Percentiles rank a stretch among this genome's conserved stretches.
These are phyloP conservation scores for Hipparchia sbordonii DNA, from an alignment of 2,888 invertebrate species.

Conservation along the genomic window DNA sequence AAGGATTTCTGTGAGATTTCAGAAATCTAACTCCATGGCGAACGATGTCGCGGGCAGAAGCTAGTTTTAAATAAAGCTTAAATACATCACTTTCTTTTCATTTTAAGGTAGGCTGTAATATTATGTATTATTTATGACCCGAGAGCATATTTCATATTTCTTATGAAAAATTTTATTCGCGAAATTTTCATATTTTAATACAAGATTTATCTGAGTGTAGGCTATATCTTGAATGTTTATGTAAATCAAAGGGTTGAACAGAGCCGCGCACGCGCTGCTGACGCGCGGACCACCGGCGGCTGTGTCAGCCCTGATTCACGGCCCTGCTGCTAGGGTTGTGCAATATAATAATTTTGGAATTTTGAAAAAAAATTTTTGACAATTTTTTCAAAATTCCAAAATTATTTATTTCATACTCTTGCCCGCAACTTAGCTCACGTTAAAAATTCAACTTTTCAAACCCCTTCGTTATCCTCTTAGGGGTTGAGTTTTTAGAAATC, in stretches of 20 bases:
- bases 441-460: no score
- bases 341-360: not conserved
- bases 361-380: no score
- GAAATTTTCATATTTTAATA: slow-evolving; percentile 23
- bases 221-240: slow-evolving; percentile 51
- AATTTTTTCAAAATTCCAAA: no score
- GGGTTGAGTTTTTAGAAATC: no score
- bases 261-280: slow-evolving; percentile 71
- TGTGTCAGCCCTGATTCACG: slow-evolving; percentile 80
- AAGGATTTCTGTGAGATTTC: no score
- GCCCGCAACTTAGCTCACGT: no score
- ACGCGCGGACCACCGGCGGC: slow-evolving; percentile 77
- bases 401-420: no score
- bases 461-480: no score
- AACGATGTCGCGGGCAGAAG: no score
- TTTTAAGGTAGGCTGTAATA: not conserved
- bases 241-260: slow-evolving; percentile 74
- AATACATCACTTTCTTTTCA: not conserved
- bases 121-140: slow-evolving; percentile 2
- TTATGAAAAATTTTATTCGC: slow-evolving; percentile 19
- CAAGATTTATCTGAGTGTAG: slow-evolving; percentile 22
- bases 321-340: slow-evolving; percentile 62
- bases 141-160: slow-evolving; percentile 23
- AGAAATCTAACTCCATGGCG: no score
- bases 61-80: no score